Conservation (phyloP, 2,888 invertebrate genomes). For the Heliconius aoede region DNA sequence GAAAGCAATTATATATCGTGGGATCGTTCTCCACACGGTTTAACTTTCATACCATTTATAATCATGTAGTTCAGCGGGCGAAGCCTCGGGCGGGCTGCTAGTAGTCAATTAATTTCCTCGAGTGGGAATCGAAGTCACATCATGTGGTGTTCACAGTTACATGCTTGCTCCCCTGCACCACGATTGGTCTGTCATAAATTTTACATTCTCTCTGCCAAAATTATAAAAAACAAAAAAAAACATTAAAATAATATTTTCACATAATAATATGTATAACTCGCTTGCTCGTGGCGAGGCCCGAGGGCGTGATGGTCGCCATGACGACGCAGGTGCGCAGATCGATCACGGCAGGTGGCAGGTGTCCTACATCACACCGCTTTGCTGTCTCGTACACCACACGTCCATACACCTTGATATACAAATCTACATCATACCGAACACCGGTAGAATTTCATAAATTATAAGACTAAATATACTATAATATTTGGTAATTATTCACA, state of each 20-base stretch:
- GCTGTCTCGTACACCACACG: background rate
- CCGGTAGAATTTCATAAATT: too few relatives aligned
- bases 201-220: too few relatives aligned
- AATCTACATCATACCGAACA: background rate
- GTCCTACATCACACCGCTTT: conserved; percentile 45
- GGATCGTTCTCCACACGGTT: too few relatives aligned
- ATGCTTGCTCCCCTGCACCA: background rate
- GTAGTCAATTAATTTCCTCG: background rate
- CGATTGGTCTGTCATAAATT: background rate
- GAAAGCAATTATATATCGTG: too few relatives aligned
- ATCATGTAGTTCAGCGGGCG: too few relatives aligned
- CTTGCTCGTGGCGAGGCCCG: conserved; percentile 30
- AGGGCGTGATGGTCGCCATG: conserved; percentile 61
- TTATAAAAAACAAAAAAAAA: background rate
- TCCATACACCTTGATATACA: background rate
- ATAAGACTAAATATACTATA: too few relatives aligned
- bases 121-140: background rate
- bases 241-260: background rate
- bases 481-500: too few relatives aligned
- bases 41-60: too few relatives aligned
- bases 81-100: too few relatives aligned
- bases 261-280: background rate
- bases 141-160: background rate
- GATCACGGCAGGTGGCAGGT: conserved; percentile 68
- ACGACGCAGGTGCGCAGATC: conserved; percentile 73